These are phyloP conservation scores for Drosophila diplacantha DNA, from an alignment of 2,888 invertebrate genomes.

Conservation along the genomic window DNA sequence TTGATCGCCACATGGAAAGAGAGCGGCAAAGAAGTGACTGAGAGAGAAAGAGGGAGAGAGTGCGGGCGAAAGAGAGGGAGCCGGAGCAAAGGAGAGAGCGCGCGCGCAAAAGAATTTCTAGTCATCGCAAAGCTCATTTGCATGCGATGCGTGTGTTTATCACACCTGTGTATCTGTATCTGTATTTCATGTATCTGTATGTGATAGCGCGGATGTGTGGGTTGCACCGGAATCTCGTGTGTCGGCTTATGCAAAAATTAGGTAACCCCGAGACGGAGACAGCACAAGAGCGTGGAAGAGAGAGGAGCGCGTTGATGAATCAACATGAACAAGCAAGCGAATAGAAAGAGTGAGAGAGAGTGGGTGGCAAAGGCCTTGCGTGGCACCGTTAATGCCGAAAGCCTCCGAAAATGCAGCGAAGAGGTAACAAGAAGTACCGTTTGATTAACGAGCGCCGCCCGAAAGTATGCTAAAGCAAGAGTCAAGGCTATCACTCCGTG, in stretches of 20 bases:
- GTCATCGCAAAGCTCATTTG: slow-evolving; percentile 30
- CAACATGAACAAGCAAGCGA: slow-evolving; percentile 8
- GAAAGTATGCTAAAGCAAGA: slow-evolving; percentile 29
- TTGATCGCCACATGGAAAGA: slow-evolving; percentile 49
- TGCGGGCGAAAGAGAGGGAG: slow-evolving; percentile 2
- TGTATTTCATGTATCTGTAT: not conserved
- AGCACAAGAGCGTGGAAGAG: not conserved
- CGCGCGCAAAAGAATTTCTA: slow-evolving; percentile 28
- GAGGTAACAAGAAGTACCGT: slow-evolving; percentile 7
- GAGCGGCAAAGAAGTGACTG: slow-evolving; percentile 1
- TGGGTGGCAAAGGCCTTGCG: slow-evolving; percentile 16
- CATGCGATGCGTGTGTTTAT: slow-evolving; percentile 14
- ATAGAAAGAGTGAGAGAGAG: not conserved
- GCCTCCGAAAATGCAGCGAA: slow-evolving; percentile 16
- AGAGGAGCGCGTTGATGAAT: slow-evolving; percentile 13
- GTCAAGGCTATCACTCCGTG: slow-evolving; percentile 3
- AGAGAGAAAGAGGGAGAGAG: slow-evolving; percentile 1
- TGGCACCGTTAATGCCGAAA: slow-evolving; percentile 12
- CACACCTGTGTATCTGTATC: slow-evolving; percentile 5
- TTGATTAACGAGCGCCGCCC: slow-evolving; percentile 18
- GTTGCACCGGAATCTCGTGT: slow-evolving; percentile 27
- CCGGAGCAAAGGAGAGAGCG: slow-evolving; percentile 16
- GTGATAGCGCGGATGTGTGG: not conserved
- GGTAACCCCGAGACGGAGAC: slow-evolving; percentile 29
- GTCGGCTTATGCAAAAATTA: slow-evolving; percentile 36